These are phyloP conservation scores for Platyrinchus mystaceus DNA, from an alignment of 2,797 vertebrate genomes.

Conservation along the genomic window DNA sequence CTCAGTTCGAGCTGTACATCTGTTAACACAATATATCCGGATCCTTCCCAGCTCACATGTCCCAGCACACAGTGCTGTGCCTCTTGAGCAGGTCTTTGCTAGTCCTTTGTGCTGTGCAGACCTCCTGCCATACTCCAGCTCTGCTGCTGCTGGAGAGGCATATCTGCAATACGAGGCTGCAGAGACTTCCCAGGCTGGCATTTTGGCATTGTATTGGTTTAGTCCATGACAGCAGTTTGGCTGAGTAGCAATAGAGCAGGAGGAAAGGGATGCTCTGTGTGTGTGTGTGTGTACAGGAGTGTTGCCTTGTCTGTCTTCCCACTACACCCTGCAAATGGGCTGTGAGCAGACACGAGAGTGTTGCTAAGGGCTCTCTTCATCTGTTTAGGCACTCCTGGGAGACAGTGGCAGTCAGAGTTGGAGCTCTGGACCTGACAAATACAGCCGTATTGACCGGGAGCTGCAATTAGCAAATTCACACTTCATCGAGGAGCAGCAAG, in stretches of 20 bases:
- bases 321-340: accelerated
- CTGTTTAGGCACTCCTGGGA: slow-evolving; percentile 80
- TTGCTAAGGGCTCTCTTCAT: not conserved
- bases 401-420: slow-evolving; percentile 82
- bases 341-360: not conserved
- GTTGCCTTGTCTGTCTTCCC: not conserved
- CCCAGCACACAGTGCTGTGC: not conserved
- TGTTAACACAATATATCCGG: not conserved
- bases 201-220: not conserved
- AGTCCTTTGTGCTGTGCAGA: not conserved
- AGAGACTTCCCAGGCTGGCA: not conserved
- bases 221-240: not conserved
- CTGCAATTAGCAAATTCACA: slow-evolving; percentile 90
- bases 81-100: not conserved
- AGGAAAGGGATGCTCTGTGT: not conserved
- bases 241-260: not conserved
- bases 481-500: slow-evolving; percentile 93
- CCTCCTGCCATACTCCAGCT: not conserved
- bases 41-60: not conserved
- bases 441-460: slow-evolving; percentile 84
- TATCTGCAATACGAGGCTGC: not conserved
- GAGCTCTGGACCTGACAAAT: slow-evolving; percentile 83
- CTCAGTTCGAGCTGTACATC: not conserved
- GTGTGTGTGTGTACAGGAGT: accelerated
- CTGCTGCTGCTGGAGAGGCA: not conserved